Evolutionary conservation across 1,140 invertebrate species (phyloP).

Genomic region (Camponotus pennsylvanicus): DNA sequence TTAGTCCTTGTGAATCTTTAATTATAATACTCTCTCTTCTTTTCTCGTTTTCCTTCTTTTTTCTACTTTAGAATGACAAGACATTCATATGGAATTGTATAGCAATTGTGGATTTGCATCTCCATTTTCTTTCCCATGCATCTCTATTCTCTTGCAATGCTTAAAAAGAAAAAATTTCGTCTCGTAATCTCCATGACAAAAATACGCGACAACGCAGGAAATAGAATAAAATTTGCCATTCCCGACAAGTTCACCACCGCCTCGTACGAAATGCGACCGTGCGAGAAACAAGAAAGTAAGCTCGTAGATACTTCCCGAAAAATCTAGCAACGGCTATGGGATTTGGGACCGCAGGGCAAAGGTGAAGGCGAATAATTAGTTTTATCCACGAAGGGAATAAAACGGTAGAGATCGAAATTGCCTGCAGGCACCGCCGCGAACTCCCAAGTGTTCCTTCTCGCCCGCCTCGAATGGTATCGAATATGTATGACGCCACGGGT

Average conservation of each 20-base stretch:
- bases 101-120: background rate
- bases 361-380: slow-evolving; percentile 57
- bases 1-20: no score
- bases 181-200: background rate
- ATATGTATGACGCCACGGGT: slow-evolving; percentile 72
- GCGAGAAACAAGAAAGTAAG: background rate
- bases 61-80: background rate
- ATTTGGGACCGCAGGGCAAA: slow-evolving; percentile 1
- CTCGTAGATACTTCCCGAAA: slow-evolving; percentile 37
- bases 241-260: background rate
- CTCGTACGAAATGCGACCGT: background rate
- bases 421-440: slow-evolving; percentile 42
- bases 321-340: background rate
- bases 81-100: background rate
- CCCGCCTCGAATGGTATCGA: slow-evolving; percentile 61
- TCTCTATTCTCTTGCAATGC: background rate
- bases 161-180: background rate
- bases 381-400: slow-evolving; percentile 51
- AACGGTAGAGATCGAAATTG: slow-evolving; percentile 62
- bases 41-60: background rate
- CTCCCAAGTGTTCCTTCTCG: slow-evolving; percentile 66
- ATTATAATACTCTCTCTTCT: background rate
- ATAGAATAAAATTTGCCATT: background rate
- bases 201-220: background rate
- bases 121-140: background rate